phyloP scores from a whole-genome alignment of 2,797 vertebrate species.

The Enteromius paludinosus region DNA sequence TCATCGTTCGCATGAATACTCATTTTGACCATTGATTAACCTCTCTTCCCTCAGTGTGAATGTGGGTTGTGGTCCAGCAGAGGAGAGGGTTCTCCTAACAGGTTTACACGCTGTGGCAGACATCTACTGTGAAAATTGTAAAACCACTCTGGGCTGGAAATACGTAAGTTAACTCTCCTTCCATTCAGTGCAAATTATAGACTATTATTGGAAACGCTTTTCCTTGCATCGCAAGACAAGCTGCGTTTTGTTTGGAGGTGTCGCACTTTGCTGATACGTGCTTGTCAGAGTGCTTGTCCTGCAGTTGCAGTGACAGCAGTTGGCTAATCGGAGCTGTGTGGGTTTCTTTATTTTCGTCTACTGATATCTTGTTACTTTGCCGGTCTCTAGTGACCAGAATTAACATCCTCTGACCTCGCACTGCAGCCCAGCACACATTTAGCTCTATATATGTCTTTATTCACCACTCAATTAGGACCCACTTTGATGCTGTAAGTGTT shows the following conservation, averaged over 20 bases:
- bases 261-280: background rate
- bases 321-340: constrained; percentile 44
- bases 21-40: constrained; percentile 1
- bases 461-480: background rate
- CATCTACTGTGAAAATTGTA: constrained; percentile 99
- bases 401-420: background rate
- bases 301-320: constrained; percentile 10
- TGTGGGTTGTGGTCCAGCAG: constrained; percentile 95
- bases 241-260: constrained; percentile 1
- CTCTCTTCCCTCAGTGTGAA: constrained; percentile 83
- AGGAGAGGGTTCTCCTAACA: constrained; percentile 95
- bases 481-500: background rate
- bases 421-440: constrained; percentile 2
- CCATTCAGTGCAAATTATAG: background rate
- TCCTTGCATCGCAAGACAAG: constrained; percentile 7
- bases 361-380: constrained; percentile 53
- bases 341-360: constrained; percentile 52
- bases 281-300: constrained; percentile 4
- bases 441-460: background rate
- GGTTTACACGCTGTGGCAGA: constrained; percentile 96
- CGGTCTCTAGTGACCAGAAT: background rate
- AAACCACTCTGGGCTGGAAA: constrained; percentile 99
- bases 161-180: constrained; percentile 82
- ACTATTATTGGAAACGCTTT: background rate
- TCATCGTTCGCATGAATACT: constrained; percentile 1